Evolutionary conservation across 2,888 invertebrate genomes (phyloP).

Genomic region (Pachycephus smyrnensis): DNA sequence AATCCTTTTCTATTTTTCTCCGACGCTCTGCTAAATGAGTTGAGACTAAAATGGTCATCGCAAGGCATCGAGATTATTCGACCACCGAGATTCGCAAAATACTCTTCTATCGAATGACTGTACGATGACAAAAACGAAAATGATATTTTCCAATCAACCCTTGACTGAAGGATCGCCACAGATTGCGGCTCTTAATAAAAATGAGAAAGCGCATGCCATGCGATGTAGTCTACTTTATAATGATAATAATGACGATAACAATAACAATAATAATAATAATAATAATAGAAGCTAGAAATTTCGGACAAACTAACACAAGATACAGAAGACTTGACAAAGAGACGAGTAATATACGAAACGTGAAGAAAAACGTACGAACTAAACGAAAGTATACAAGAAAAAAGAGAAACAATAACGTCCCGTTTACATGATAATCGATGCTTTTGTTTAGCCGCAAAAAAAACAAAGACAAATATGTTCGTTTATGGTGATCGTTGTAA

Average conservation of each 20-base stretch:
- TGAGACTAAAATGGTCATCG: background rate
- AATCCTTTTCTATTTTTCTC: background rate
- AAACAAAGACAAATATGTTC: background rate
- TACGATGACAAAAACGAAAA: background rate
- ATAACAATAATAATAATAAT: conserved; percentile 37
- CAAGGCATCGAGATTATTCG: background rate
- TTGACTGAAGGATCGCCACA: background rate
- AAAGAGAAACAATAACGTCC: background rate
- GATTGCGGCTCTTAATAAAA: background rate
- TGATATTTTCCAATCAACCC: background rate
- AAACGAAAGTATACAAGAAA: background rate
- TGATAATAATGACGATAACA: conserved; percentile 10
- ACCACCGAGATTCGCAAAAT: background rate
- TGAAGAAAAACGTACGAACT: background rate
- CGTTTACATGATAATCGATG: background rate
- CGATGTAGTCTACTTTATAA: conserved; percentile 41
- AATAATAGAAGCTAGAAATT: conserved; percentile 12
- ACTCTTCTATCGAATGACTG: background rate
- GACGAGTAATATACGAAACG: background rate
- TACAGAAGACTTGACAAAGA: background rate
- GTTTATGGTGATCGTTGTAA: background rate
- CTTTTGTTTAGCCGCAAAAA: background rate
- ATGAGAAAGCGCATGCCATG: conserved; percentile 59
- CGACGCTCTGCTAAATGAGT: background rate
- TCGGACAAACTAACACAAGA: background rate